These are phyloP conservation scores for Fukomys damarensis DNA, from an alignment of 2,113 vertebrate genomes.

Conservation along the genomic window DNA sequence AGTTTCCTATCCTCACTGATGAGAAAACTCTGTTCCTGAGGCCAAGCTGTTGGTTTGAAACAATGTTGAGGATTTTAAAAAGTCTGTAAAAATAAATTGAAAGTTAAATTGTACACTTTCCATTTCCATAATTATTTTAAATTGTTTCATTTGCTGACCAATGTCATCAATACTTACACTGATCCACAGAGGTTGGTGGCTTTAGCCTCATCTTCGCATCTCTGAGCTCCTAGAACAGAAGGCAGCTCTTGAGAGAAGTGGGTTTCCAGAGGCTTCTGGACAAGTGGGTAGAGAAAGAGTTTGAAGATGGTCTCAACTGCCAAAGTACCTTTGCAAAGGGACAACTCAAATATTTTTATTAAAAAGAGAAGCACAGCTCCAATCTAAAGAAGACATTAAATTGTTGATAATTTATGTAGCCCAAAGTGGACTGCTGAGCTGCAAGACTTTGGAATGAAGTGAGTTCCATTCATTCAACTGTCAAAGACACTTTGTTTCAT, in stretches of 20 bases:
- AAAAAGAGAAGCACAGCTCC: slow-evolving; percentile 37
- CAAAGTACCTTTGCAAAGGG: background rate
- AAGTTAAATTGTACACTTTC: slow-evolving; percentile 18
- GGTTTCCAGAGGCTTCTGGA: slow-evolving; percentile 18
- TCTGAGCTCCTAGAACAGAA: slow-evolving; percentile 25
- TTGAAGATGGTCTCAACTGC: slow-evolving; percentile 12
- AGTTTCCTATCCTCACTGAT: slow-evolving; percentile 51
- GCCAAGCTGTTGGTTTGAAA: slow-evolving; percentile 59
- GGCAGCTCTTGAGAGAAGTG: background rate
- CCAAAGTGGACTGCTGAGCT: background rate
- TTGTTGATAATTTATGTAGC: background rate
- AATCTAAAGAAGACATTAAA: slow-evolving; percentile 29
- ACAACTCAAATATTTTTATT: slow-evolving; percentile 13
- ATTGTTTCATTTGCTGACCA: background rate
- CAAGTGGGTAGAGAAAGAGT: background rate
- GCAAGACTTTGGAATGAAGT: slow-evolving; percentile 1
- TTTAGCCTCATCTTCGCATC: background rate
- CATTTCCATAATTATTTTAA: slow-evolving; percentile 42
- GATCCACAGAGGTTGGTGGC: background rate
- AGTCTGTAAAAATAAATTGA: slow-evolving; percentile 31
- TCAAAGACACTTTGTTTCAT: slow-evolving; percentile 66
- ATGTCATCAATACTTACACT: background rate
- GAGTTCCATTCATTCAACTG: slow-evolving; percentile 54
- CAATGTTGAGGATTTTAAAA: slow-evolving; percentile 6
- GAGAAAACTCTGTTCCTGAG: slow-evolving; percentile 63